Evolutionary conservation across 2,797 vertebrate genomes (phyloP), one percentile per base, ranked within the genome.

Genomic region (Vespertilio murinus): DNA sequence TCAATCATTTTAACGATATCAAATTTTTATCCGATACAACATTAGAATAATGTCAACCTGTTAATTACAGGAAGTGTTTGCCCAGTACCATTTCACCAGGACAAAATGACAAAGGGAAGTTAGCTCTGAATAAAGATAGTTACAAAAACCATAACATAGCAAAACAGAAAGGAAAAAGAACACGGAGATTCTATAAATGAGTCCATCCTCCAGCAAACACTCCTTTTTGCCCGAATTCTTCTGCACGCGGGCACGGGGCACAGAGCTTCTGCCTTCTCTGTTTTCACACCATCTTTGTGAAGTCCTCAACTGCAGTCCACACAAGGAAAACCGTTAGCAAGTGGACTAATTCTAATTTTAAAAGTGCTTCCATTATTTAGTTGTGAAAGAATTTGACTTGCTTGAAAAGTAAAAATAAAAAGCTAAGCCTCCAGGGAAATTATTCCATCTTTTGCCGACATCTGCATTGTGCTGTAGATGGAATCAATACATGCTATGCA

Each of bases 371-470:
- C 52, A 1, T 65, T 94, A 49, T 93, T 92, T 85, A 49, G 90
- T 78, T 94, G 69, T 78, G 81, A 94, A 88, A 82, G 56, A 84
- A 89, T 74, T 59, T 89, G 74, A 77, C 40, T 94, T 70, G 8
- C 5, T 91, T 94, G 25, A 77, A 84, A 70, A 65, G 88, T 38
- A 70, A 52, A 59, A 84, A 70, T 78, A 28, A 65, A 73, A 52
- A 82, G 30, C 0, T 40, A 79, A 65, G 35, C 49, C 54, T 92
- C 45, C 61, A 45, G 93, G 30, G 35, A 6, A 69, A 69, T 20
- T 18, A 18, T 30, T 9, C 56, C 67, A n/a, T 75, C 33, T 74
- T 92, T 64, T 89, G 13, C 65, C 94, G 65, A 90, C 86, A 70
- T 69, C 28, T 38, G 1, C 22, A 54, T 12, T 61, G 12, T 89